Conservation (phyloP, 2,113 vertebrate genomes). For the Phrynosoma platyrhinos region DNA sequence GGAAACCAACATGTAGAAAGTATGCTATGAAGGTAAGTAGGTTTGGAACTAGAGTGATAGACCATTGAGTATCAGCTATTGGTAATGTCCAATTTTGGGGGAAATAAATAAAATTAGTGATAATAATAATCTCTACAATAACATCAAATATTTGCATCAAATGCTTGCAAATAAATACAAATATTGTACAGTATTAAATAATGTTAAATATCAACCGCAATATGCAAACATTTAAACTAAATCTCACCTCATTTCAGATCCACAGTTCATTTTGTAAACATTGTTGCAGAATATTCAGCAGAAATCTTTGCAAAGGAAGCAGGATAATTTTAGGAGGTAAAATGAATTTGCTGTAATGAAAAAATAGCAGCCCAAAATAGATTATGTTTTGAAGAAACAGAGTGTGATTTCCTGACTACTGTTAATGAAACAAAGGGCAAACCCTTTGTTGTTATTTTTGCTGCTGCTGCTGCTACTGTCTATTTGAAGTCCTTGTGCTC, state of each 20-base stretch:
- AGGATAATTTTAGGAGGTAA: background rate
- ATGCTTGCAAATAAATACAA: no score
- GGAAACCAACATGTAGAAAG: background rate
- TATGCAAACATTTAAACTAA: background rate
- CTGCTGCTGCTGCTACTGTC: background rate
- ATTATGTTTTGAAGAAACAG: background rate
- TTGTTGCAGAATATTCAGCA: background rate
- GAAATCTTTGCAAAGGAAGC: background rate
- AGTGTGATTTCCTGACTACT: background rate
- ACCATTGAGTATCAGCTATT: background rate
- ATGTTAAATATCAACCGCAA: background rate
- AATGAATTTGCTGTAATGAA: background rate
- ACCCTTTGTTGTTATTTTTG: background rate
- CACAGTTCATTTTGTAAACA: background rate
- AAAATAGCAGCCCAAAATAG: background rate
- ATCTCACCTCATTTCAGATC: background rate
- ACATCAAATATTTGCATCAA: no score
- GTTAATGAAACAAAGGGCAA: conserved; percentile 19
- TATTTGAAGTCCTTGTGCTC: background rate
- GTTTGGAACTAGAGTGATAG: background rate
- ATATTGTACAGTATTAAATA: background rate
- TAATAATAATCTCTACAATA: no score
- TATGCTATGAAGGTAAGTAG: background rate
- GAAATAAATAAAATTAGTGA: no score
- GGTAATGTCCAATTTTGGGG: background rate